Base-by-base conservation (phyloP, 2,888 invertebrate genomes). In the Dasypolia templi region DNA sequence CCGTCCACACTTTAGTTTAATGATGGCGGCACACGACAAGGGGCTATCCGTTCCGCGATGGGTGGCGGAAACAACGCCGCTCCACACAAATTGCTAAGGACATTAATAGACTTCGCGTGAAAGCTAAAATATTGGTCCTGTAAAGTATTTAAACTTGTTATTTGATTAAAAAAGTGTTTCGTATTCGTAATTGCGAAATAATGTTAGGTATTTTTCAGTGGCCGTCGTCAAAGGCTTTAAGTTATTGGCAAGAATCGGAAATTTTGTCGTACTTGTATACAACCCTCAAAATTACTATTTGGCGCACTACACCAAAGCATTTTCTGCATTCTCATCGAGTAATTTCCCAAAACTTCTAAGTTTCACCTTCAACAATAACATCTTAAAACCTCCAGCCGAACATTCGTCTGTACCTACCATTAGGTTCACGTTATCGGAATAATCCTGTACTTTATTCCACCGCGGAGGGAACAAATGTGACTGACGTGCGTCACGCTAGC, bases 401-500 rank as follows among this genome's bases (percentile, higher is more conserved):
- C 53, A 55, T 62, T 76, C 56, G 68, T 72, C 73, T 73, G 73
- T 75, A 83, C 75, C 76, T 74, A 82, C 70, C 79, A 77, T 83
- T 62, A 80, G 75, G 64, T 81, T 76, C 26, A 49, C 62, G 81
- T 86, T 87, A 87, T 87, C 86, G 80, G 79, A 83, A 81, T 79
- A 78, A 81, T 79, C 79, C 78, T 79, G 82, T 86, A 82, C 73
- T 86, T 83, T 86, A 86, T 83, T 82, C 75, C 72, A 81, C 77
- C 78, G 84, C 80, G 71, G 87, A 82, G 89, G 88, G 88, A 89
- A 87, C 89, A 89, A 91, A 91, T 91, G 91, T 89, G 91, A 86
- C 90, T 86, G 89, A 87, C 92, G 92, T 91, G 93, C 75, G 62
- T 78, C 93, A 93, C 92, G 82, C 82, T 72, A 82, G 35, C 81